Conservation (phyloP, 2,113 vertebrate species). For the Ancistrus triradiatus region DNA sequence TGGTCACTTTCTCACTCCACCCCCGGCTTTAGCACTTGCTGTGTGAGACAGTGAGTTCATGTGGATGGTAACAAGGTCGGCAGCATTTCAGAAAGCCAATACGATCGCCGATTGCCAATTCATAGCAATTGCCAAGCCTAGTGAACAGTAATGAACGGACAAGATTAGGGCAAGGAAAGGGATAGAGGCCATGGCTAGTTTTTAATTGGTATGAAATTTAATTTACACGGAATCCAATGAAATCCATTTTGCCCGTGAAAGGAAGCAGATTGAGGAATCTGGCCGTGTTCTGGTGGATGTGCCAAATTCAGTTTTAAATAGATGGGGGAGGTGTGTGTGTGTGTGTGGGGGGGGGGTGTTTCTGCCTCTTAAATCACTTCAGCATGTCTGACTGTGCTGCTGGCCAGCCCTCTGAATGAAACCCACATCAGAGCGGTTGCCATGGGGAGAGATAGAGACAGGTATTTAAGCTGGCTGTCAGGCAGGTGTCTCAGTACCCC, state of each 20-base stretch:
- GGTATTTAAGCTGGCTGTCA: conserved; percentile 24
- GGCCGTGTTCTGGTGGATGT: conserved; percentile 3
- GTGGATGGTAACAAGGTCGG: too few relatives aligned
- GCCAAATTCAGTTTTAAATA: conserved; percentile 35
- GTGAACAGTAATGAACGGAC: neutral
- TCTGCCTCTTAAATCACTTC: conserved; percentile 30
- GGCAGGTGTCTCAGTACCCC: conserved; percentile 24
- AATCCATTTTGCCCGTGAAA: conserved; percentile 5
- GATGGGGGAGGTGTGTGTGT: conserved; percentile 11
- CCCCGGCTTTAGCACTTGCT: too few relatives aligned
- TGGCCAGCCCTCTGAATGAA: conserved; percentile 30
- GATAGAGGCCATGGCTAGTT: neutral
- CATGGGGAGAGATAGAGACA: conserved; percentile 21
- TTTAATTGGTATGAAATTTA: neutral
- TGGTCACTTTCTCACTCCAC: too few relatives aligned
- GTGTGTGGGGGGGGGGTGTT: neutral
- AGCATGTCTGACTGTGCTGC: conserved; percentile 16
- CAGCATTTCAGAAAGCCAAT: too few relatives aligned
- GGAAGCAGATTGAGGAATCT: conserved; percentile 6
- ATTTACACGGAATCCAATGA: neutral
- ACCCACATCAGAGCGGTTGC: conserved; percentile 18
- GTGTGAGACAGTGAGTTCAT: too few relatives aligned
- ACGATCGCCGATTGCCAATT: neutral
- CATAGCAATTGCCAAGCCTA: neutral
- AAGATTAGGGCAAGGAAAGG: neutral